Evolutionary conservation across 2,888 invertebrate genomes (phyloP).

Genomic region (Tinea trinotella): DNA sequence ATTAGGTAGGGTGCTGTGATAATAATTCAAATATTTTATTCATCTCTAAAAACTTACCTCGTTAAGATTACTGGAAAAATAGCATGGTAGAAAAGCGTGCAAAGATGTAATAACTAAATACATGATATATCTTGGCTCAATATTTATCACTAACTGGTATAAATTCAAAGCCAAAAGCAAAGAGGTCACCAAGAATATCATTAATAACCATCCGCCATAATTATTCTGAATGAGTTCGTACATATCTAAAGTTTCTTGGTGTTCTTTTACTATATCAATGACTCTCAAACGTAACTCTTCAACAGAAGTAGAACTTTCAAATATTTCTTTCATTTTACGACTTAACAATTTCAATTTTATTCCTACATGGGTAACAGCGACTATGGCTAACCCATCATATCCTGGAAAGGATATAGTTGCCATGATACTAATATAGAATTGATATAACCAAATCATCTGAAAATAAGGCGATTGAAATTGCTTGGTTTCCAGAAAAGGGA

Average conservation of each 20-base stretch:
- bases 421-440: background rate
- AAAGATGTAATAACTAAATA: background rate
- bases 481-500: background rate
- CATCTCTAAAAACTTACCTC: too few relatives aligned
- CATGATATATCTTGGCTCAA: background rate
- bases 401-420: background rate
- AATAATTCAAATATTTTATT: too few relatives aligned
- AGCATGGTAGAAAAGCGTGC: background rate
- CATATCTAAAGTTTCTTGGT: background rate
- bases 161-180: background rate
- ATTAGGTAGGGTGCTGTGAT: too few relatives aligned
- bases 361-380: background rate
- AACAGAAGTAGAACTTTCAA: background rate
- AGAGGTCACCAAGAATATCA: background rate
- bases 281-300: background rate
- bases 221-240: background rate
- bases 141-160: background rate
- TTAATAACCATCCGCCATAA: background rate
- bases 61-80: background rate
- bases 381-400: background rate
- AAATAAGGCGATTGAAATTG: conserved; percentile 1
- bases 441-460: background rate
- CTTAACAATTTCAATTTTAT: background rate
- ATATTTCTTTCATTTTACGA: background rate
- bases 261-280: background rate